Evolutionary conservation across 1,140 invertebrate genomes (phyloP).

Genomic region (Pectinophora gossypiella): DNA sequence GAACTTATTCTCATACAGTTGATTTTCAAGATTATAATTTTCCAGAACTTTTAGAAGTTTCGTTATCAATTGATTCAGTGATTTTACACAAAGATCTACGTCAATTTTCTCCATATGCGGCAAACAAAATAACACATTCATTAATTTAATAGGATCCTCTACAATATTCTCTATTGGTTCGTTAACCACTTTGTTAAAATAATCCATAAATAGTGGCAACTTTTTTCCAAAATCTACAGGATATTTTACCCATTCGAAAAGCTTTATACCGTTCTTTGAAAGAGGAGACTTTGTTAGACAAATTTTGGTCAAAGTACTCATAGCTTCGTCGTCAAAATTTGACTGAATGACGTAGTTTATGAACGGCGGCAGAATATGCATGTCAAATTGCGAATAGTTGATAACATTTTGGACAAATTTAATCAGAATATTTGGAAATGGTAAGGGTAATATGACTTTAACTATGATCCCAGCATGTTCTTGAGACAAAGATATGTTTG

Average conservation of each 20-base stretch:
- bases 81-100: conserved; percentile 42
- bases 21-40: conserved; percentile 44
- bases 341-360: conserved; percentile 77
- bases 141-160: conserved; percentile 62
- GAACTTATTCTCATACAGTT: conserved; percentile 40
- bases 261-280: conserved; percentile 75
- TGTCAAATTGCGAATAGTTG: conserved; percentile 82
- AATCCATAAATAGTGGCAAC: conserved; percentile 45
- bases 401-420: conserved; percentile 80
- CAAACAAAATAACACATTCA: conserved; percentile 77
- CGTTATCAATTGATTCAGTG: conserved; percentile 39
- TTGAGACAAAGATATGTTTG: conserved; percentile 79
- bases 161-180: conserved; percentile 51
- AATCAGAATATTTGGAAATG: conserved; percentile 75
- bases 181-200: conserved; percentile 45
- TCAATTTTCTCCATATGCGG: conserved; percentile 77
- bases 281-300: conserved; percentile 80
- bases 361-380: conserved; percentile 82
- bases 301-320: conserved; percentile 81
- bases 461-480: conserved; percentile 81
- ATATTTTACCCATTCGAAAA: conserved; percentile 80
- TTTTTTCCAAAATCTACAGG: conserved; percentile 77
- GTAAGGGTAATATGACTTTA: conserved; percentile 76
- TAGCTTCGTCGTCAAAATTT: conserved; percentile 70
- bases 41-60: conserved; percentile 45